Evolutionary conservation across 2,888 invertebrate species (phyloP).

Genomic region (Smittia sp.): DNA sequence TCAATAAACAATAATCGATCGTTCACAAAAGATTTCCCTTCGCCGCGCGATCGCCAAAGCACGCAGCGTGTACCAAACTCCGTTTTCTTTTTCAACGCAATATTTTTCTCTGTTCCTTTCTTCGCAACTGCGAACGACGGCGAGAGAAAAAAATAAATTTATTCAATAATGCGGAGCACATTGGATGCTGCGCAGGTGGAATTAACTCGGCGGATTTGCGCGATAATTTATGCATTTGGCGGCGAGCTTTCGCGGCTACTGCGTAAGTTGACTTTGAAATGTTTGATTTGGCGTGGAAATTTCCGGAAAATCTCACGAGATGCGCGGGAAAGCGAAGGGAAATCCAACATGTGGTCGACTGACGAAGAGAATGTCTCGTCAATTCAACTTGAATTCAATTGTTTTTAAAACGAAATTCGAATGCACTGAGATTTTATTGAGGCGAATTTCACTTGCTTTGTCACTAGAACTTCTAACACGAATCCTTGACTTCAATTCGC

Average conservation of each 20-base stretch:
- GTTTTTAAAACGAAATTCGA: slow-evolving; percentile 37
- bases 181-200: slow-evolving; percentile 40
- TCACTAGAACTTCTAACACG: too few species aligned
- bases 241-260: neutral
- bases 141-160: slow-evolving; percentile 35
- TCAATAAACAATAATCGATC: slow-evolving; percentile 39
- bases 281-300: slow-evolving; percentile 1
- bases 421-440: neutral
- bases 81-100: slow-evolving; percentile 8
- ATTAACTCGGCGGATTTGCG: slow-evolving; percentile 37
- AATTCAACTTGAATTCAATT: slow-evolving; percentile 38
- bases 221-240: slow-evolving; percentile 37
- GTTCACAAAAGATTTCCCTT: slow-evolving; percentile 32
- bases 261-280: neutral
- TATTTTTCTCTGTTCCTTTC: slow-evolving; percentile 1
- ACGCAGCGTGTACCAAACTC: slow-evolving; percentile 33
- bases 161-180: slow-evolving; percentile 29
- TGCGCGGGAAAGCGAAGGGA: neutral
- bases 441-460: neutral
- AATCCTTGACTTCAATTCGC: too few species aligned
- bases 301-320: neutral
- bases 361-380: too few species aligned
- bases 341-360: slow-evolving; percentile 37
- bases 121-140: neutral
- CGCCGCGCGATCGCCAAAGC: neutral